Conservation (phyloP, 2,888 invertebrate genomes). For the Drosophila paranaensis region DNA sequence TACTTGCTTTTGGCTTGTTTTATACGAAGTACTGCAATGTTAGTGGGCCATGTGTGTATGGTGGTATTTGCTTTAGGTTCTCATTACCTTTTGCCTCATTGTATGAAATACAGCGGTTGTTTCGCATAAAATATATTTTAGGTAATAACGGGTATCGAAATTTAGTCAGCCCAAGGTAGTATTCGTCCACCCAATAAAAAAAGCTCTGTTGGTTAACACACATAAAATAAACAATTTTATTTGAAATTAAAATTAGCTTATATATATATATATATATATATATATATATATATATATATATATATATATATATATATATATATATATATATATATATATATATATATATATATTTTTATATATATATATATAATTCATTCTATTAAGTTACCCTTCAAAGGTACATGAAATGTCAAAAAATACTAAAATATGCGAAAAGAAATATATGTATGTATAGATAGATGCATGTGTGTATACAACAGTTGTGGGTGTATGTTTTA, state of each 20-base stretch:
- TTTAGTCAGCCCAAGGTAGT: not conserved
- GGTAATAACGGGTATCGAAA: no score
- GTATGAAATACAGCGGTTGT: no score
- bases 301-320: no score
- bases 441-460: no score
- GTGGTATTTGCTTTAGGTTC: no score
- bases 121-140: no score
- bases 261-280: constrained; percentile 35
- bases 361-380: constrained; percentile 25
- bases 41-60: no score
- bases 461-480: no score
- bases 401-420: constrained; percentile 41
- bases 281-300: constrained; percentile 22
- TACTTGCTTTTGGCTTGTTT: no score
- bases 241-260: constrained; percentile 70
- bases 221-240: constrained; percentile 69
- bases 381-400: constrained; percentile 25
- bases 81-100: no score
- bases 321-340: constrained; percentile 4
- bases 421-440: no score
- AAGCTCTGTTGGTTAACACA: constrained; percentile 39
- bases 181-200: constrained; percentile 1
- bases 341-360: constrained; percentile 13
- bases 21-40: no score
- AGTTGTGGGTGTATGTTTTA: not conserved